These are phyloP conservation scores for Tuta absoluta DNA, from an alignment of 2,888 invertebrate genomes.

Conservation along the genomic window DNA sequence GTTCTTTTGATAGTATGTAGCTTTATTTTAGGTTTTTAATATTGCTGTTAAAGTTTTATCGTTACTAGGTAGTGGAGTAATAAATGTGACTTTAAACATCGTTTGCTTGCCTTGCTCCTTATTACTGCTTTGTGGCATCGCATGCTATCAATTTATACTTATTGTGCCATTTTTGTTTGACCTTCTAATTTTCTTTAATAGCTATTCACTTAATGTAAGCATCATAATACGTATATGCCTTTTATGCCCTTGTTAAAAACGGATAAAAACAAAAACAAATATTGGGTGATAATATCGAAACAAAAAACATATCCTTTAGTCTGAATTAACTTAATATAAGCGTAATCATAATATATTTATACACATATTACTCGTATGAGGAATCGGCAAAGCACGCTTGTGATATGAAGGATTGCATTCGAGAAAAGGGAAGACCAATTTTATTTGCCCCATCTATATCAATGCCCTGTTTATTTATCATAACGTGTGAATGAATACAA, in stretches of 20 bases:
- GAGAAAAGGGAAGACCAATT: conserved; percentile 25
- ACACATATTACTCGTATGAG: conserved; percentile 38
- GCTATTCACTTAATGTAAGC: neutral
- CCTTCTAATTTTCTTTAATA: neutral
- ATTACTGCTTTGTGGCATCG: neutral
- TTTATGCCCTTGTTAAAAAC: conserved; percentile 32
- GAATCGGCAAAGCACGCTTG: conserved; percentile 42
- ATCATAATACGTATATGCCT: conserved; percentile 12
- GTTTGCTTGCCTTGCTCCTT: conserved; percentile 40
- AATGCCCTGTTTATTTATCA: conserved; percentile 22
- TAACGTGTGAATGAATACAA: conserved; percentile 27
- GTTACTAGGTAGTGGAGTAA: conserved; percentile 62
- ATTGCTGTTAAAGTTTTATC: conserved; percentile 53
- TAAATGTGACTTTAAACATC: conserved; percentile 76
- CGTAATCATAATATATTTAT: conserved; percentile 38
- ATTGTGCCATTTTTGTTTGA: neutral
- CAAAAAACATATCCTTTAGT: conserved; percentile 77
- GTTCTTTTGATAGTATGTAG: conserved; percentile 36
- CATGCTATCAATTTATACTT: conserved; percentile 1
- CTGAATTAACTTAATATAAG: conserved; percentile 61
- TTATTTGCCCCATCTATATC: conserved; percentile 23
- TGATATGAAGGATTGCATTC: conserved; percentile 38
- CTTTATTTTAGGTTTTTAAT: conserved; percentile 40
- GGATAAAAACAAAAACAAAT: conserved; percentile 32
- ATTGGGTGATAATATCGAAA: conserved; percentile 69